Base-by-base conservation (phyloP, 1,140 invertebrate genomes). In the Dinoponera quadriceps region DNA sequence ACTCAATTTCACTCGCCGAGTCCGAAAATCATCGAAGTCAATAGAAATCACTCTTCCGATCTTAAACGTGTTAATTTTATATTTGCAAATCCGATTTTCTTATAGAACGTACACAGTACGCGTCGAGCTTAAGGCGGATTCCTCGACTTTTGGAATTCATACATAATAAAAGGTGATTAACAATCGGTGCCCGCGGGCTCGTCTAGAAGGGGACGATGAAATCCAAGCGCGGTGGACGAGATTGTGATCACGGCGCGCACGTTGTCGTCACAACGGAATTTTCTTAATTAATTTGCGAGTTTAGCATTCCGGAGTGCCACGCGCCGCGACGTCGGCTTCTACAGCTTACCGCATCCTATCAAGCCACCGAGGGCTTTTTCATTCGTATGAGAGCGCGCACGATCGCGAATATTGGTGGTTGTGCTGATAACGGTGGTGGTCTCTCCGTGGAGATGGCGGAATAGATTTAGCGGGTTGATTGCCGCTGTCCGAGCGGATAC, bases 391-490 rank as follows among this genome's bases (percentile, higher is more conserved):
- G 54, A 80, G 3, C 13, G 18, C 54, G 54, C 51, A 80, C 14
- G 38, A 44, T 44, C 38, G 38, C 38, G 38, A 9, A 44, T 44
- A 44, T 3, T 44, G 38, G 4, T 55, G n/a, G n/a, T n/a, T n/a
- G n/a, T 20, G 20, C n/a, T 22, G 7, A 57, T 69, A 69, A 63
- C 27, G 22, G 51, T 29, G 25, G 22, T 33, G 27, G 20, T 44
- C 48, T 80, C 55, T 71, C n/a, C 20, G n/a, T 80, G 20, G 75
- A 80, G 9, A 71, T 55, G 25, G 65, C 18, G 22, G 13, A 80
- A 80, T 71, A 80, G 65, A 71, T 80, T 80, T 69, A 69, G 66
- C 51, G 54, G 22, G 25, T 80, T 69, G 75, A 80, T 80, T 80
- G 51, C 54, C 69, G 13, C 29, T 68, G 74, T 38, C 63, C 25